A percentile compares a stretch with the other conserved stretches of the same genome.
Evolutionary conservation across 2,797 vertebrate species (phyloP).

Genomic region (Meriones psammophilus): DNA sequence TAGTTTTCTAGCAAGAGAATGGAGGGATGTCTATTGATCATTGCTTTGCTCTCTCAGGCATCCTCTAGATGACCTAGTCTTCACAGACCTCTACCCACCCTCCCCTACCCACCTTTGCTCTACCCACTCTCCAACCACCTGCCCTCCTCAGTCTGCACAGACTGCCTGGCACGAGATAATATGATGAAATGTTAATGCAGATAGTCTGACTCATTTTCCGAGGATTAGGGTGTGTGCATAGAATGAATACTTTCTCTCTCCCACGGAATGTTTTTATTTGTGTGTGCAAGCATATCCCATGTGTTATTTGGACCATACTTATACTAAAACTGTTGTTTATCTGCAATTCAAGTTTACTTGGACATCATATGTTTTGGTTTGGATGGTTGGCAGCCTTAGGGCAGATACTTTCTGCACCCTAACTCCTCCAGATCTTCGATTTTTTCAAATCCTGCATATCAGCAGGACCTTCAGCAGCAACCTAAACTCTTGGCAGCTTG

Average conservation of each 20-base stretch:
- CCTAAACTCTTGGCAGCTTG: not conserved
- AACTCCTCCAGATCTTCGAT: accelerated
- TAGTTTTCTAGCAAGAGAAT: conserved; percentile 48
- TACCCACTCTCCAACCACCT: not conserved
- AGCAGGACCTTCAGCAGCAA: not conserved
- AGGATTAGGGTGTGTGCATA: not conserved
- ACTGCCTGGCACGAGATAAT: not conserved
- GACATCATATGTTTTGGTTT: not conserved
- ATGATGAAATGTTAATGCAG: not conserved
- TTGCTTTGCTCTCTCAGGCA: not conserved
- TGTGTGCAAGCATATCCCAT: not conserved
- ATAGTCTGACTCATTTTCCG: not conserved
- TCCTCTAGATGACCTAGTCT: not conserved
- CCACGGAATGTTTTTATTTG: not conserved
- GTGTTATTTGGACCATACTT: not conserved
- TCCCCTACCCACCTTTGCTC: not conserved
- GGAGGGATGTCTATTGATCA: not conserved
- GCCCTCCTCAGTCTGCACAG: not conserved
- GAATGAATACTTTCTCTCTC: not conserved
- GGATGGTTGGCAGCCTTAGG: not conserved
- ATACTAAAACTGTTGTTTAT: not conserved
- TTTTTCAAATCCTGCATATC: not conserved
- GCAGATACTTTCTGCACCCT: not conserved
- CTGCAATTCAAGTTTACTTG: not conserved
- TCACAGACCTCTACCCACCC: not conserved